Base-by-base conservation (phyloP, 2,797 vertebrate genomes). In the Gymnodraco acuticeps region DNA sequence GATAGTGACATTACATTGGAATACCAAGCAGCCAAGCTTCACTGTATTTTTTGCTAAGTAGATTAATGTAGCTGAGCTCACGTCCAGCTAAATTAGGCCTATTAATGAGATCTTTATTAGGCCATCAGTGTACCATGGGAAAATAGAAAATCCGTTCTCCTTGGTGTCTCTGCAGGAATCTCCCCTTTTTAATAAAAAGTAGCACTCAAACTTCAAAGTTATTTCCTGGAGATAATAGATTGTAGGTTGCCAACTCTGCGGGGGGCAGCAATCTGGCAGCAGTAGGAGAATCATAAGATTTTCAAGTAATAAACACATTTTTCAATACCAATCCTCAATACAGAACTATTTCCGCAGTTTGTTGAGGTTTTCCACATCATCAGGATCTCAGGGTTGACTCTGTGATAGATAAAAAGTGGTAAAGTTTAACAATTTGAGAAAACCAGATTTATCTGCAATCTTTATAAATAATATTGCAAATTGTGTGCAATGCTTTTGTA, bases 241-340 rank as follows among this genome's bases (percentile, higher is more conserved):
- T 73, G 58, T 65, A 82, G 64, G 46, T 80, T 75, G 77, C 68
- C 85, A 70, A 85, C 88, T 82, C 27, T 75, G 59, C 67, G 77
- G 73, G 75, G 10, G 51, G 56, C 38, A 23, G 68, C 55, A 81
- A 61, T 82, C 62, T 51, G 70, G 61, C 69, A 68, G 70, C 63
- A 41, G 68, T 33, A 43, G 52, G 42, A 63, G 45, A 81, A 38
- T 50, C 73, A 79, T 78, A 59, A 61, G 68, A 72, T 38, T 38
- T 38, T 38, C 8, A 38, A 38, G 7, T 38, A 38, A 38, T 6
- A 6, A 38, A 38, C 33, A 38, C 33, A 38, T 9, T 38, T 38
- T 38, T 38, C 8, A 38, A 38, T 2, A 38, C 33, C 33, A 38
- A 38, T 38, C 8, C 33, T 7, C 33, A 7, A 9, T 38, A 38